Base-by-base conservation (phyloP, 2,113 vertebrate species). In the Dromas ardeola region DNA sequence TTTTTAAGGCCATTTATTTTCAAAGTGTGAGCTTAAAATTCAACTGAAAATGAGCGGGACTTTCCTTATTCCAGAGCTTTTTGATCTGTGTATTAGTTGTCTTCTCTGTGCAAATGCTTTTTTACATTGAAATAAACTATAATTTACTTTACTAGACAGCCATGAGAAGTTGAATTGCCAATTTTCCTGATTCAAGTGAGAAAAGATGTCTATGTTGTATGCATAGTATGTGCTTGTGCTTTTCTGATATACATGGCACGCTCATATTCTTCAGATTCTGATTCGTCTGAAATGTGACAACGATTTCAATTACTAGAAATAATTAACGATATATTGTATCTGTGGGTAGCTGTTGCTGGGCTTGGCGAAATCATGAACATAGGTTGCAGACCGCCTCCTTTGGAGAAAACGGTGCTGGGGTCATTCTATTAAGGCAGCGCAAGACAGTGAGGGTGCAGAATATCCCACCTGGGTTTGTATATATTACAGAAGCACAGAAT, bases 161-260 rank as follows among this genome's bases (percentile, higher is more conserved):
- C 70, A 5, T 25, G 42, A 36, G 20, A 74, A 65, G 43, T 8
- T 76, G 78, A 38, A 38, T 59, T 74, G 32, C 47, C 13, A 11
- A 1, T 87, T 87, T 85, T 95, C 56, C 61, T 42, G 69, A 26
- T 49, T 78, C 32, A 55, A 18, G 22, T 53, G 36, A 19, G 21
- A 45, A n/a, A 63, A 88, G n/a, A 8, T 19, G 29, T 59, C 27
- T 29, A 1, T 49, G 29, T 69, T 69, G 15, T 52, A 5, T 52
- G 27, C 6, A 5, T 19, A n/a, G 20, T 27, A 22, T 11, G 12
- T 25, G 59, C 66, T 78, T 0, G 0, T 56, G n/a, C 42, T 79
- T 45, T 78, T 30, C 18, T 61, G 34, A 21, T 32, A 9, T 8
- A n/a, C 13, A 2, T 45, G 29, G 55, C 32, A 3, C 49, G 38